A percentile compares a stretch with the other conserved stretches of the same genome.
Evolutionary conservation across 2,888 invertebrate genomes (phyloP).

Genomic region (Lasioglossum figueresi): DNA sequence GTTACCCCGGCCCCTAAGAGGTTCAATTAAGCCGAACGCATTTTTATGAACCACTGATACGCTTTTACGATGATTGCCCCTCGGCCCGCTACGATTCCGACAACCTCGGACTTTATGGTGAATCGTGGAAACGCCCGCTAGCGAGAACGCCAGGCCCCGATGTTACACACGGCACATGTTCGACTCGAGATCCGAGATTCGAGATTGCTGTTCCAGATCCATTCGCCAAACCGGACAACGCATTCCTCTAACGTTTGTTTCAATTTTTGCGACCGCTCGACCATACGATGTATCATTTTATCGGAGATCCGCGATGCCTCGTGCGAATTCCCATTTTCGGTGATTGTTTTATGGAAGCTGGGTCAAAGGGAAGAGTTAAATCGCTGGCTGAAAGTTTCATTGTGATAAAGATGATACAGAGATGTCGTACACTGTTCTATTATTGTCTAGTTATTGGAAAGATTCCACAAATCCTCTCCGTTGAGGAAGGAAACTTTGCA

Average conservation of each 20-base stretch:
- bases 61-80: neutral
- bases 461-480: too few relatives aligned
- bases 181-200: slow-evolving; percentile 3
- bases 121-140: neutral
- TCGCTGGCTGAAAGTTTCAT: neutral
- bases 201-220: neutral
- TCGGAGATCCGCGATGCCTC: neutral
- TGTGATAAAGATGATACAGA: neutral
- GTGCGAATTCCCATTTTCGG: neutral
- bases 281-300: neutral
- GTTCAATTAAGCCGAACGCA: slow-evolving; percentile 32
- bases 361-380: neutral
- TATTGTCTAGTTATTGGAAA: too few relatives aligned
- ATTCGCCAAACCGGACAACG: neutral
- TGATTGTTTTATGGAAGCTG: neutral
- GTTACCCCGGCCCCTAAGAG: neutral
- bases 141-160: neutral
- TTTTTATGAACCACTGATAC: slow-evolving; percentile 2
- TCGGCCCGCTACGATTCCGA: neutral
- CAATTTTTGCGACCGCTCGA: neutral
- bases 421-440: neutral
- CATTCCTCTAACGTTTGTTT: neutral
- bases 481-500: too few relatives aligned
- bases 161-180: neutral
- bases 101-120: slow-evolving; percentile 6